Percentiles rank a stretch among this genome's conserved stretches.
Conservation (phyloP, 1,140 invertebrate species). For the Dendroctonus ponderosae region DNA sequence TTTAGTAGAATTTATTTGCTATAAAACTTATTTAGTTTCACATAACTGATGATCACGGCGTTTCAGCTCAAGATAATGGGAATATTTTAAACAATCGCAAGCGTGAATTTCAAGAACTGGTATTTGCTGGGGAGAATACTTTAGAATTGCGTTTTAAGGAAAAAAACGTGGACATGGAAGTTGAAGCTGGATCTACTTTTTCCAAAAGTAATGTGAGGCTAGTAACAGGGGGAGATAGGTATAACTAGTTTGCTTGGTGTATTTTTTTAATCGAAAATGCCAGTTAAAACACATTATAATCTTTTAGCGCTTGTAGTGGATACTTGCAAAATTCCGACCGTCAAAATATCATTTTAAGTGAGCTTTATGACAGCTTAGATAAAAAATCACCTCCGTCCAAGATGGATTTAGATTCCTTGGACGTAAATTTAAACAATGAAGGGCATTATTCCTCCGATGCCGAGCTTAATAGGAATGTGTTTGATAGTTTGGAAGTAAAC, state of each 20-base stretch:
- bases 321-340: constrained; percentile 31
- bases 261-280: neutral
- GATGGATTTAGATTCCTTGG: constrained; percentile 44
- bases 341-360: constrained; percentile 40
- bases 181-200: constrained; percentile 34
- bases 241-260: too few species aligned
- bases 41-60: neutral
- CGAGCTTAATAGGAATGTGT: constrained; percentile 36
- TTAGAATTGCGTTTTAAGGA: constrained; percentile 50
- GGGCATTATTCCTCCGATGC: constrained; percentile 4
- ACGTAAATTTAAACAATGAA: constrained; percentile 43
- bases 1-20: too few species aligned
- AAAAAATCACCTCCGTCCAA: constrained; percentile 41
- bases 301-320: constrained; percentile 15
- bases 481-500: constrained; percentile 43
- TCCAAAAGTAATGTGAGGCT: constrained; percentile 14
- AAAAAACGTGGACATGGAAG: constrained; percentile 47
- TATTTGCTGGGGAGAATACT: constrained; percentile 40
- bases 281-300: neutral
- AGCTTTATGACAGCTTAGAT: constrained; percentile 48
- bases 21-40: neutral
- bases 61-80: constrained; percentile 41
- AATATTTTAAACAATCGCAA: constrained; percentile 3
- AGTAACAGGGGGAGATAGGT: too few species aligned
- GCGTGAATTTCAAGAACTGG: constrained; percentile 44